These are phyloP conservation scores for Drosophila littoralis DNA, from an alignment of 1,140 invertebrate species.

Conservation along the genomic window DNA sequence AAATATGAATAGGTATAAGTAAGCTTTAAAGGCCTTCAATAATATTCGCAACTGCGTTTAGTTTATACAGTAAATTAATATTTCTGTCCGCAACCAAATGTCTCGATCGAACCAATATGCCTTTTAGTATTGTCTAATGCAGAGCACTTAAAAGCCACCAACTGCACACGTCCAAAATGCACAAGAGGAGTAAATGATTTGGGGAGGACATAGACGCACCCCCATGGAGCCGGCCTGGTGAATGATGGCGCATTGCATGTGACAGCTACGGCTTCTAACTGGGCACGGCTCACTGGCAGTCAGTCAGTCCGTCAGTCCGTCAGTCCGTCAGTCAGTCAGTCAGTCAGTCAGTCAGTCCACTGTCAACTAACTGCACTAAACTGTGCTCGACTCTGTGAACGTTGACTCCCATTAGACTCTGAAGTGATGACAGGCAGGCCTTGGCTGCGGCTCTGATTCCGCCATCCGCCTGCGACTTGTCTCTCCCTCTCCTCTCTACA, in stretches of 20 bases:
- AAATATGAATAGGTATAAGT: too few species aligned
- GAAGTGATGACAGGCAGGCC: slow-evolving; percentile 60
- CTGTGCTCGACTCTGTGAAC: slow-evolving; percentile 38
- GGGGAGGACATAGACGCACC: too few species aligned
- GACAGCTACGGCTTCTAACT: slow-evolving; percentile 42
- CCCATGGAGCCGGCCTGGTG: background rate
- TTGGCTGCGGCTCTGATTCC: background rate
- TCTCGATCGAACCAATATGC: slow-evolving; percentile 3
- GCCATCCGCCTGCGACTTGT: background rate
- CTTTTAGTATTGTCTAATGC: background rate
- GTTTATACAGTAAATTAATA: too few species aligned
- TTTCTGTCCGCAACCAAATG: background rate
- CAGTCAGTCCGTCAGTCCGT: too few species aligned
- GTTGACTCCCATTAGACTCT: slow-evolving; percentile 57
- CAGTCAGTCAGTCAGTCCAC: slow-evolving; percentile 3
- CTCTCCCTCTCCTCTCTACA: slow-evolving; percentile 46
- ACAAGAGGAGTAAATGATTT: slow-evolving; percentile 21
- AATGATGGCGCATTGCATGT: slow-evolving; percentile 56
- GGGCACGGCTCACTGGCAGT: slow-evolving; percentile 4
- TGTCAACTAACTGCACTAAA: slow-evolving; percentile 61
- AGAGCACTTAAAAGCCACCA: slow-evolving; percentile 9
- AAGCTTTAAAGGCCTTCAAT: too few species aligned
- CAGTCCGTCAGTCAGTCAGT: too few species aligned
- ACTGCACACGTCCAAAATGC: slow-evolving; percentile 8
- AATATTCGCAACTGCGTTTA: too few species aligned